Base-by-base conservation (phyloP, 2,797 vertebrate species). In the Dryobates pubescens region DNA sequence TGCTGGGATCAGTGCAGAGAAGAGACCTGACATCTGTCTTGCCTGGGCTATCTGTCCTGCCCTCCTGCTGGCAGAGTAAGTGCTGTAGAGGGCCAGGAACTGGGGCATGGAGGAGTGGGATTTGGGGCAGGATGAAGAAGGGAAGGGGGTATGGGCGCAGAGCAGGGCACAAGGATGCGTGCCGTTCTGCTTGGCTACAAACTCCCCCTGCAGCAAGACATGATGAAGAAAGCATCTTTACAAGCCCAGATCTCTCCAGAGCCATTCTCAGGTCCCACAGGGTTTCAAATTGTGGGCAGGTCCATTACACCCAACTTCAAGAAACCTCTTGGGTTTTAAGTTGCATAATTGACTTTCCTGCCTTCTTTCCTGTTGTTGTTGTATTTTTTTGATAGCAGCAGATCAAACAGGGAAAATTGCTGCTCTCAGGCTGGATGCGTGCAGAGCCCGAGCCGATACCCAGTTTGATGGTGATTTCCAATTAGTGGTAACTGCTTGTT, bases 401-500 rank as follows among this genome's bases (percentile, higher is more conserved):
- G 74, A 83, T 91, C 92, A 94, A 93, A 92, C 85, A 76, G 61
- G 77, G 93, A 90, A 94, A 94, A 95, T 89, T 92, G 89, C 90
- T 88, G 1, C 70, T 94, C 77, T 94, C 77, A 38, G 36, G 71
- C 54, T 19, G 14, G 80, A 79, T 65, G 56, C 2, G 3, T 92
- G 89, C 85, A 30, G 89, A 94, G 90, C 82, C 87, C 71, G 85
- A 92, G 78, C 90, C 3, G 0, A 94, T 86, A 92, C 68, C 76
- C 82, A 83, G 85, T 93, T 64, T 90, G 93, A 95, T 82, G 90
- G 96, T 77, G 87, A 94, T 93, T 93, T 95, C 94, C 90, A 95
- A 95, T 94, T 96, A 95, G 92, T 58, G 69, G 91, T 93, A 95
- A 96, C 94, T 96, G 93, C 92, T 93, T 88, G 92, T 94, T 96